These are phyloP conservation scores for Trichonephila inaurata DNA, from an alignment of 1,140 invertebrate species.

Conservation along the genomic window DNA sequence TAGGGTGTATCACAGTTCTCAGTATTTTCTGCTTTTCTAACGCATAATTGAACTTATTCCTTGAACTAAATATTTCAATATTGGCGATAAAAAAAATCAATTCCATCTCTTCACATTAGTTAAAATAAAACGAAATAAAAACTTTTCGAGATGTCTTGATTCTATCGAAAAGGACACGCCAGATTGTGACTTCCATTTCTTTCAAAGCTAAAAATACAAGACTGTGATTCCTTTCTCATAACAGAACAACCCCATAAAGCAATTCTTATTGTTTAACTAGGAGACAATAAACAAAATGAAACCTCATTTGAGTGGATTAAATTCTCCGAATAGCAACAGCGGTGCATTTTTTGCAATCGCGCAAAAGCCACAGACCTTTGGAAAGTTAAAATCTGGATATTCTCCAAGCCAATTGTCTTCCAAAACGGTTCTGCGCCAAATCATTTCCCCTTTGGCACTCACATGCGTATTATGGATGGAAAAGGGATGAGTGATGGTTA, in stretches of 20 bases:
- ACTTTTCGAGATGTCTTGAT: too few species aligned
- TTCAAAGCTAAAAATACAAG: too few species aligned
- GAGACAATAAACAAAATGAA: not conserved
- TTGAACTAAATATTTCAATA: too few species aligned
- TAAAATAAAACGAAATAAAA: too few species aligned
- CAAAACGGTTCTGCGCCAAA: not conserved
- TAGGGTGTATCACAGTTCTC: too few species aligned
- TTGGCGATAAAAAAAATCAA: too few species aligned
- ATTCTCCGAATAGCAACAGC: not conserved
- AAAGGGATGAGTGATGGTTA: not conserved
- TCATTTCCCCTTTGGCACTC: not conserved
- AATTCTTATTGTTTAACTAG: not conserved
- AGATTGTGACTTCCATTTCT: too few species aligned
- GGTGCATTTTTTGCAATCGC: not conserved
- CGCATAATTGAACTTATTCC: too few species aligned
- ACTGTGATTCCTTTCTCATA: too few species aligned
- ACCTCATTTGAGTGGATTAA: slow-evolving; percentile 2
- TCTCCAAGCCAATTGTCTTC: not conserved
- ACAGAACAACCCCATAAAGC: not conserved
- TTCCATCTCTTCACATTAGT: too few species aligned
- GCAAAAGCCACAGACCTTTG: not conserved
- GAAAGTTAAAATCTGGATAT: not conserved
- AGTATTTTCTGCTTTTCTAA: too few species aligned
- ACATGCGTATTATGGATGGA: not conserved
- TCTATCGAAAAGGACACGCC: too few species aligned